Evolutionary conservation across 1,140 invertebrate species (phyloP), one percentile per base, ranked within the genome.

Genomic region (Oryctes rhinoceros): DNA sequence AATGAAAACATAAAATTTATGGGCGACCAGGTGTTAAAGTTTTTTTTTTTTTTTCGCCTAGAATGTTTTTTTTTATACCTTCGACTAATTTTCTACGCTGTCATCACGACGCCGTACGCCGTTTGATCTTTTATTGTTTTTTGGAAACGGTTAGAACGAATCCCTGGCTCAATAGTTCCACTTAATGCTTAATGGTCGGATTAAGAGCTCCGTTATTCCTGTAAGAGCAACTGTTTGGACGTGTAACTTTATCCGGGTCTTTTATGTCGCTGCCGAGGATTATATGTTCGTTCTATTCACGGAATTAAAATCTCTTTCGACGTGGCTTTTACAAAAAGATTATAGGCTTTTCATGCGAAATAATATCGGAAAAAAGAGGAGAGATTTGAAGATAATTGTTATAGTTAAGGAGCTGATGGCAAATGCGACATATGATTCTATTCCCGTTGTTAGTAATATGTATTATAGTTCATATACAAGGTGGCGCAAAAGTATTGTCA

Each of bases 221-320:
- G 53, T 59, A 59, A 59, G 15, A 59, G 53, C 53, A 59, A 59
- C 53, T 59, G 53, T 59, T 59, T 59, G 53, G 53, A 59, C 53
- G 18, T 18, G 53, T n/a, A 59, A 59, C 53, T 59, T 59, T n/a
- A 59, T 59, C 18, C 53, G 15, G 18, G 18, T 59, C 53, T 59
- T 59, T 59, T 59, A 59, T 59, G 39, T 44, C 39, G 39, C 39
- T n/a, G 18, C 15, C 15, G 18, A 59, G 15, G 53, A 59, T 59
- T 59, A 59, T 59, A n/a, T n/a, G 53, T n/a, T 59, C 53, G 6
- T 59, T 59, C 53, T 59, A 59, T 59, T 59, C 15, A 18, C 13
- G 18, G 53, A 6, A 59, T 59, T 44, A 44, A 44, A 44, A 44
- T 44, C 39, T 10, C 39, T 44, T 44, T 44, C 39, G 39, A 44